Evolutionary conservation across 2,797 vertebrate genomes (phyloP), one percentile per base, ranked within the genome.

Genomic region (Poecilia wingei): DNA sequence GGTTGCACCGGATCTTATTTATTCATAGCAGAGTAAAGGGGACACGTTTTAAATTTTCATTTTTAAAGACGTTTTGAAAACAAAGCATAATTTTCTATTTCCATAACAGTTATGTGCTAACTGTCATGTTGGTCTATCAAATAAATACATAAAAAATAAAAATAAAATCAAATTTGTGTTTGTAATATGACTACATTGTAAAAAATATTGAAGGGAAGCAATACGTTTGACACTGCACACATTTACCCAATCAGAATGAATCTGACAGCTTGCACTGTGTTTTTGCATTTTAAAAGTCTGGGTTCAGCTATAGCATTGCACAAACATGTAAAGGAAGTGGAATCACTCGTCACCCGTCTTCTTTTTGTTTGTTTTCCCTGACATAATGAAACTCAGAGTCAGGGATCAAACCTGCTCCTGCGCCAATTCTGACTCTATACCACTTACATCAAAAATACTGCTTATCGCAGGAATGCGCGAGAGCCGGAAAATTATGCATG

Each of bases 301-400:
- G 41, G 68, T 70, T 70, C 25, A 70, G 68, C 68, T 28, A 70
- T 45, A 28, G 41, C 4, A 14, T n/a, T 70, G 68, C 41, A 70
- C 25, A 70, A 70, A 70, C 68, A 70, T 70, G 68, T 70, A 70
- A 45, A 22, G 68, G 25, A 70, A 70, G 41, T 28, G 25, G 25
- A 45, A 28, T 70, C 41, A 3, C 68, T 70, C 41, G 28, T 45
- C 68, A 28, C 41, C 25, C 22, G 4, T 36, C 9, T 22, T 69
- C 39, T 41, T 69, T 41, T 22, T 69, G 39, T 69, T 70, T 70
- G 68, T 45, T 70, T 45, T 70, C 25, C n/a, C 22, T 45, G 45
- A 22, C 61, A 66, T 39, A 25, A 68, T 41, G 20, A 68, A 68
- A 41, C 36, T 68, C 33, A 10, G 64, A 68, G 39, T 68, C 64